Evolutionary conservation across 2,888 invertebrate species (phyloP), one percentile per base, ranked within the genome.

Genomic region (Agrotis segetum): DNA sequence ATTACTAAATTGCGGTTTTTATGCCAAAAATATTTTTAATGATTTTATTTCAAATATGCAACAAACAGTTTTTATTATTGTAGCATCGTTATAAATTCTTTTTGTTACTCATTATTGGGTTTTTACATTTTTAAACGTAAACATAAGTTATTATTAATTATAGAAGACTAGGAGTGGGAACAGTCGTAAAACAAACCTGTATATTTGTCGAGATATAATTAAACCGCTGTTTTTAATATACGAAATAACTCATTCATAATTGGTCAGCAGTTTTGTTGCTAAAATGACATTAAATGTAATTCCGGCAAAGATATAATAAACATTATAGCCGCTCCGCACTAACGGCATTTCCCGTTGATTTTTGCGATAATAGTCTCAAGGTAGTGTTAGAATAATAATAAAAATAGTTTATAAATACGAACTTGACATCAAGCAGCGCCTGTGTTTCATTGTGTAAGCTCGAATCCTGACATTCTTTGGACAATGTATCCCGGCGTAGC

Each of bases 1-100:
- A n/a, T n/a, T n/a, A n/a, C n/a, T 7, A 55, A 40, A 14, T 13
- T 56, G 71, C 14, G 21, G 24, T 74, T 73, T 73, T 29, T 29
- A 13, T 50, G 29, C 21, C 19, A 46, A 73, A 46, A 73, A 52
- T 46, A 52, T 3, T 16, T 2, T 7, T 1, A n/a, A 17, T 24
- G 19, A 29, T 44, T 4, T 29, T 19, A 14, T 4, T 19, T 58
- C 2, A 17, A 5, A n/a, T 46, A 34, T 16, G 16, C 61, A 21
- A 16, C 19, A 2, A 1, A 49, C 19, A 17, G 2, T 69, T 16
- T 13, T 24, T 44, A 49, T 40, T 40, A 24, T 56, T n/a, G 7
- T 56, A 4, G 11, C 9, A 49, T 24, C 13, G 17, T 14, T 29
- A 50, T 7, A 5, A 29, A 52, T 59, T 29, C 29, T 16, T 21